phyloP scores from a whole-genome alignment of 2,797 vertebrate species.

The Bovichtus diacanthus region DNA sequence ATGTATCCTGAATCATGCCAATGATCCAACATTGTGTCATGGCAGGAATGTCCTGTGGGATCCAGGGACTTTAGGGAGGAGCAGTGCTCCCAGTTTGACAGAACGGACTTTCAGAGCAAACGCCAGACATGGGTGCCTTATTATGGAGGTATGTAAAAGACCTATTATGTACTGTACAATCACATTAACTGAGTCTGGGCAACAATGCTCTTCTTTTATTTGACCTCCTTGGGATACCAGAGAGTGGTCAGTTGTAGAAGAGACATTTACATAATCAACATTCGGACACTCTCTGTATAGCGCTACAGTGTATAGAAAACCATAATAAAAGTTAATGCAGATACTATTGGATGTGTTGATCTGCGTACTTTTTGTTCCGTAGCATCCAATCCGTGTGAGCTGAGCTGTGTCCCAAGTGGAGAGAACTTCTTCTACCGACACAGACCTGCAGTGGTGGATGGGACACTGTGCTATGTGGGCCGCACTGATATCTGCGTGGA shows the following conservation, averaged over 20 bases:
- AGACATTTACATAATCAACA: background rate
- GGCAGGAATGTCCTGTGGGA: slow-evolving; percentile 82
- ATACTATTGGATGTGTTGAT: background rate
- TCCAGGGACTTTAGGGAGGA: slow-evolving; percentile 90
- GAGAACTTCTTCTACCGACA: slow-evolving; percentile 93
- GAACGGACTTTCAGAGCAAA: slow-evolving; percentile 88
- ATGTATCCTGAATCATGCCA: background rate
- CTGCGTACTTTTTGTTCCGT: background rate
- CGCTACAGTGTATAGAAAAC: background rate
- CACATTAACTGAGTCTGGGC: background rate
- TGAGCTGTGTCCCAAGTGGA: slow-evolving; percentile 93
- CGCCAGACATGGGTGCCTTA: slow-evolving; percentile 91
- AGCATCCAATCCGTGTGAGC: slow-evolving; percentile 92
- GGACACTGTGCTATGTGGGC: slow-evolving; percentile 92
- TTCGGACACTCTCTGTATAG: background rate
- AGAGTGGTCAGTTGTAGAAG: background rate
- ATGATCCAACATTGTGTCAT: background rate
- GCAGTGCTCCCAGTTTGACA: slow-evolving; percentile 91
- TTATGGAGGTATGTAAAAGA: slow-evolving; percentile 87
- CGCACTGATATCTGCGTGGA: slow-evolving; percentile 90
- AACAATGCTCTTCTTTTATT: too few relatives aligned
- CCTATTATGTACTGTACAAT: background rate
- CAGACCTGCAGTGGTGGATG: slow-evolving; percentile 88
- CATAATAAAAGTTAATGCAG: background rate
- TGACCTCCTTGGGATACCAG: background rate